Evolutionary conservation across 2,888 invertebrate genomes (phyloP).

Genomic region (Nezara viridula): DNA sequence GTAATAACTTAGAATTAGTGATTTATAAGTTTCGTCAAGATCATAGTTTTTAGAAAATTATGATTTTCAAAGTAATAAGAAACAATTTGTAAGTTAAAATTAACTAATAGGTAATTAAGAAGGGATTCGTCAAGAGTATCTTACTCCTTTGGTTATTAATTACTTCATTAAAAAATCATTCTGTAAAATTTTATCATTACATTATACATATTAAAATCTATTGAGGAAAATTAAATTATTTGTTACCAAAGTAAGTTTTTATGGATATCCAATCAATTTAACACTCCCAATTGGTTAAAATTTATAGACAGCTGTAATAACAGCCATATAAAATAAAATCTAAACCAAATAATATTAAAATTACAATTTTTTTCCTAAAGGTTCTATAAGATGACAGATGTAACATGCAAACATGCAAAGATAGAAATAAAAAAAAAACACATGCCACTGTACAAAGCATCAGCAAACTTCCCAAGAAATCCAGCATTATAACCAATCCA

Average conservation of each 20-base stretch:
- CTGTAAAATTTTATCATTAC: neutral
- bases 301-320: neutral
- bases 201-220: neutral
- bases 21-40: no score
- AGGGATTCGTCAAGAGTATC: neutral
- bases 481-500: neutral
- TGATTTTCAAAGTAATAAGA: no score
- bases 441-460: neutral
- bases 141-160: neutral
- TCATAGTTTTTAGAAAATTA: no score
- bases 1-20: no score
- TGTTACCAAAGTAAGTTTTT: neutral
- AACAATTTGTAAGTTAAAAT: neutral
- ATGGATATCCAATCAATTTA: neutral
- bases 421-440: neutral
- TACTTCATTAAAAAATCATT: neutral
- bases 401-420: constrained; percentile 3
- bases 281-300: neutral
- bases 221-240: neutral
- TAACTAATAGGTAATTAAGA: neutral
- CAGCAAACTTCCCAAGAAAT: neutral
- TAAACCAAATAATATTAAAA: neutral
- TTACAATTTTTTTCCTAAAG: neutral
- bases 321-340: neutral
- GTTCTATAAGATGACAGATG: neutral